Evolutionary conservation across 2,797 vertebrate genomes (phyloP).

Genomic region (Poeciliopsis gracilis): DNA sequence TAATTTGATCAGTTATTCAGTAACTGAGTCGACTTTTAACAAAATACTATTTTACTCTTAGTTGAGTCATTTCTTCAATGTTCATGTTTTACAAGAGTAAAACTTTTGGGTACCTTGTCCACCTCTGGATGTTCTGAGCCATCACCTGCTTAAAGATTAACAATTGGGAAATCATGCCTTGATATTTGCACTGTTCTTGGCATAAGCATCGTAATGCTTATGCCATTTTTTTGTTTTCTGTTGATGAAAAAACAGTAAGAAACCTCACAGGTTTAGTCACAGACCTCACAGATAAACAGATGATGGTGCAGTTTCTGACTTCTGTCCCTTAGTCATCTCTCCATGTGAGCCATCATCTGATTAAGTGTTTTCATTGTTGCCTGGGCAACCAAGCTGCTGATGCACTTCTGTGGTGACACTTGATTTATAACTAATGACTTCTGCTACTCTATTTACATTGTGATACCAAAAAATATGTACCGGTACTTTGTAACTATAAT

Average conservation of each 20-base stretch:
- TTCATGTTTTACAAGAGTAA: too few relatives aligned
- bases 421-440: background rate
- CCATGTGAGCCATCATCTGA: constrained; percentile 32
- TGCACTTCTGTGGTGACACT: background rate
- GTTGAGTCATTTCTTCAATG: too few relatives aligned
- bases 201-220: background rate
- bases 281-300: background rate
- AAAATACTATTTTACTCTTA: too few relatives aligned
- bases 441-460: background rate
- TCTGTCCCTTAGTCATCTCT: constrained; percentile 11
- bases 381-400: too few relatives aligned
- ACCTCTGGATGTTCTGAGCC: constrained; percentile 14
- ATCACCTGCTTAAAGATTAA: constrained; percentile 2
- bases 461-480: background rate
- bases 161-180: background rate
- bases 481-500: background rate
- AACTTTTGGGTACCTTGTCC: too few relatives aligned
- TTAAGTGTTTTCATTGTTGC: constrained; percentile 3
- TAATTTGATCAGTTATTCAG: background rate
- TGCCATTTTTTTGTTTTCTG: background rate
- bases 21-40: too few relatives aligned
- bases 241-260: background rate
- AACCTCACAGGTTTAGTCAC: background rate
- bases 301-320: background rate
- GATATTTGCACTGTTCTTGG: background rate